These are phyloP conservation scores for Laticauda laticaudata DNA, from an alignment of 2,113 vertebrate species.

Conservation along the genomic window DNA sequence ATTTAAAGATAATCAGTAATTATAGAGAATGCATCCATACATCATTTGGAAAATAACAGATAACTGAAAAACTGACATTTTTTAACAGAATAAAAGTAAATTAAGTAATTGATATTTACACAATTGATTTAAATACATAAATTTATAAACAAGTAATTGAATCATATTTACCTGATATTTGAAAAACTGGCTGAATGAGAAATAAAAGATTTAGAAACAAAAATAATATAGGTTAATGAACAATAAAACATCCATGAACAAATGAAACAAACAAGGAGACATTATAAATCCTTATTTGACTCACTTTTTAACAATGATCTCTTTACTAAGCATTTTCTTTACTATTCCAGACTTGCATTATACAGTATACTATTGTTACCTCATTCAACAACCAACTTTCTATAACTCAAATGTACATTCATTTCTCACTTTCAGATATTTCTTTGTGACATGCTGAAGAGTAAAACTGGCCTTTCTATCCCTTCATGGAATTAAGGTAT, in stretches of 20 bases:
- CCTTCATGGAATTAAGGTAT: no score
- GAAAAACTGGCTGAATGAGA: conserved; percentile 1
- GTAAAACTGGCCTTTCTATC: neutral
- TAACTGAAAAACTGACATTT: neutral
- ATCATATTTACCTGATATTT: neutral
- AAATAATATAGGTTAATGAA: neutral
- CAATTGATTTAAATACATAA: no score
- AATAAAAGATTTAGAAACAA: neutral
- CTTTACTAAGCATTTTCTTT: no score
- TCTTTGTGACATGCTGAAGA: neutral
- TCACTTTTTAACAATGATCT: no score
- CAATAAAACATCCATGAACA: neutral
- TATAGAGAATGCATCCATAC: neutral
- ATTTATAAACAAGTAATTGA: no score
- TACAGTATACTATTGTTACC: no score
- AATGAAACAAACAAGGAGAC: no score
- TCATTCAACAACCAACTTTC: no score
- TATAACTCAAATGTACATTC: no score
- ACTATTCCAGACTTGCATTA: no score
- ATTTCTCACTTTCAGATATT: no score
- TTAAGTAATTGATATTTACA: neutral
- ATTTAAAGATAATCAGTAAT: neutral
- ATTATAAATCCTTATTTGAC: no score
- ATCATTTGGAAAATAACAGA: neutral
- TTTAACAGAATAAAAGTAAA: neutral